phyloP scores from a whole-genome alignment of 2,888 invertebrate genomes.

The Diloba caeruleocephala region DNA sequence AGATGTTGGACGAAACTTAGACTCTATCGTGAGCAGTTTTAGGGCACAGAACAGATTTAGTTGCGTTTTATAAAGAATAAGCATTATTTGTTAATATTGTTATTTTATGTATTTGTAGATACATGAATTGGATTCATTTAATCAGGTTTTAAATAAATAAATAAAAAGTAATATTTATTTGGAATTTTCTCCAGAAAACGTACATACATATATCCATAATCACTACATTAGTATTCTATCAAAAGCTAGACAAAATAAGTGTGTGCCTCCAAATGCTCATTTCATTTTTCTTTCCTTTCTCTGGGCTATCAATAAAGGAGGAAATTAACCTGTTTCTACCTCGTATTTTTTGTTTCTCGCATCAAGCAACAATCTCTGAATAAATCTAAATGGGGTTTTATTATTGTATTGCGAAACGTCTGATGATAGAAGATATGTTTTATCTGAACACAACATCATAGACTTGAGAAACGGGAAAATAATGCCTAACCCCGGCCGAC shows the following conservation, averaged over 20 bases:
- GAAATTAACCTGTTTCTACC: slow-evolving; percentile 32
- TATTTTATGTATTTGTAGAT: too few species aligned
- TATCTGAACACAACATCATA: slow-evolving; percentile 34
- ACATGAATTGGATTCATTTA: too few species aligned
- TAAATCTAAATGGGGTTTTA: slow-evolving; percentile 46
- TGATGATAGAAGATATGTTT: slow-evolving; percentile 30
- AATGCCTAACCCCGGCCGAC: slow-evolving; percentile 28
- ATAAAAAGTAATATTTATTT: slow-evolving; percentile 4
- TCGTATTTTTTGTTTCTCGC: slow-evolving; percentile 24
- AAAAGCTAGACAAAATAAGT: slow-evolving; percentile 19
- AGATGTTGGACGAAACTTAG: slow-evolving; percentile 13
- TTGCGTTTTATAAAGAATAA: too few species aligned
- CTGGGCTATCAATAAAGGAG: slow-evolving; percentile 5
- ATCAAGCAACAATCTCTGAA: slow-evolving; percentile 28
- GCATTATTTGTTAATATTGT: too few species aligned
- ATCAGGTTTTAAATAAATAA: too few species aligned
- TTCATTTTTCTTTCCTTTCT: too few species aligned
- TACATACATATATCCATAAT: slow-evolving; percentile 6
- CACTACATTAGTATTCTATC: slow-evolving; percentile 24
- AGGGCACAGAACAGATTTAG: slow-evolving; percentile 7
- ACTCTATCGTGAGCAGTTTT: slow-evolving; percentile 2
- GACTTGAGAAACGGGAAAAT: slow-evolving; percentile 31
- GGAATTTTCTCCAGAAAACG: slow-evolving; percentile 13
- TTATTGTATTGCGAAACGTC: slow-evolving; percentile 33
- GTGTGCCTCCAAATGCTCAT: too few species aligned